These are phyloP conservation scores for Simalia tracyae DNA, from an alignment of 2,797 vertebrate genomes.

Conservation along the genomic window DNA sequence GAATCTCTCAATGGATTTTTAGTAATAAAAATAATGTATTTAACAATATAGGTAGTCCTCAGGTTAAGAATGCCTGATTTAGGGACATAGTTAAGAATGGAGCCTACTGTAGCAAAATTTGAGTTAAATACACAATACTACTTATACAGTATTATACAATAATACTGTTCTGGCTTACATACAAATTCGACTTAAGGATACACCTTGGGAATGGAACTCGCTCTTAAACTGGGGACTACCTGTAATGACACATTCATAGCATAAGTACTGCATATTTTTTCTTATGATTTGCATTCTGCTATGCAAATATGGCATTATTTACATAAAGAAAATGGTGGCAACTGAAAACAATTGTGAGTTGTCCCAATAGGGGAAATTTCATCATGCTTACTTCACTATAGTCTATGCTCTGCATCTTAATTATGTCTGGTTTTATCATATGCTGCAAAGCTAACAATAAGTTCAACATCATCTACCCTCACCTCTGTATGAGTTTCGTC, in stretches of 20 bases:
- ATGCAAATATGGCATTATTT: not conserved
- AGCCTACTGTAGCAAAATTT: too few species aligned
- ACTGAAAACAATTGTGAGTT: not conserved
- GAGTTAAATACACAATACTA: too few species aligned
- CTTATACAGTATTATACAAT: too few species aligned
- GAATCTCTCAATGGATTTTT: not conserved
- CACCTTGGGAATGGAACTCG: too few species aligned
- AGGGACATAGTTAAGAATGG: too few species aligned
- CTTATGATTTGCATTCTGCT: not conserved
- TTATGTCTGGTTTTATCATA: not conserved
- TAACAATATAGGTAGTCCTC: too few species aligned
- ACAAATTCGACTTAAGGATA: too few species aligned
- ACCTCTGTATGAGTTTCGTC: constrained; percentile 96
- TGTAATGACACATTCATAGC: not conserved
- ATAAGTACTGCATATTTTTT: not conserved
- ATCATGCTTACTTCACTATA: not conserved
- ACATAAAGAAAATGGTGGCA: not conserved
- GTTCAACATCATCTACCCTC: constrained; percentile 46
- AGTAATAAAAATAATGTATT: not conserved
- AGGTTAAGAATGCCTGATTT: too few species aligned
- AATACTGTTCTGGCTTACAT: too few species aligned
- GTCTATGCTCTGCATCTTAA: not conserved
- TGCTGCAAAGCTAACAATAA: accelerated
- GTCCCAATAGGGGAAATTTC: not conserved
- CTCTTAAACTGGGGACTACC: too few species aligned